phyloP scores from a whole-genome alignment of 23 tunicate genomes.

The Pegea sp. region DNA sequence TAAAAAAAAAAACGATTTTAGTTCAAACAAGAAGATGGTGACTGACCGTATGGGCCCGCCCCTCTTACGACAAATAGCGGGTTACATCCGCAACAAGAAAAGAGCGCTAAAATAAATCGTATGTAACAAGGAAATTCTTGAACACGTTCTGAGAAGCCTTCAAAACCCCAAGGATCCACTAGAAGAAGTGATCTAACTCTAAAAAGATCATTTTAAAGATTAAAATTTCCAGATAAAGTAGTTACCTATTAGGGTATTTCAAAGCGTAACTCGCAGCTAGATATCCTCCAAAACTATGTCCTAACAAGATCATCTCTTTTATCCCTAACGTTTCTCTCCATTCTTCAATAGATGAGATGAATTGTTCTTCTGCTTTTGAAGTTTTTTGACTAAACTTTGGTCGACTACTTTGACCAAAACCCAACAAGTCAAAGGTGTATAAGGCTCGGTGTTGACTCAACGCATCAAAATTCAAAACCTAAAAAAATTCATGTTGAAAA shows the following conservation, averaged over 20 bases:
- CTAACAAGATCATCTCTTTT: constrained; percentile 22
- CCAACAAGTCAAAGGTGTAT: constrained; percentile 23
- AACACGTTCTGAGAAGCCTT: not conserved
- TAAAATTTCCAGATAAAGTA: no score
- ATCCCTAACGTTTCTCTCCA: constrained; percentile 18
- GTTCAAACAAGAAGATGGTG: not conserved
- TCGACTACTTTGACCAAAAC: constrained; percentile 29
- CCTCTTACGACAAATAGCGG: constrained; percentile 12
- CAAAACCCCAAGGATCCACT: constrained; percentile 35
- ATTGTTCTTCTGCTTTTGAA: constrained; percentile 6
- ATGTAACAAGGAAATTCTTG: constrained; percentile 10
- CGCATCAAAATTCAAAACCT: constrained; percentile 26
- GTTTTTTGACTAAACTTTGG: constrained; percentile 17
- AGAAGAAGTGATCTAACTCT: constrained; percentile 14
- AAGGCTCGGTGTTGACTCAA: constrained; percentile 10
- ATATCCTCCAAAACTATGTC: constrained; percentile 49
- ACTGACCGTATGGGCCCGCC: constrained; percentile 14
- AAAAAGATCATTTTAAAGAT: not conserved
- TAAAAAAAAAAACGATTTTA: not conserved
- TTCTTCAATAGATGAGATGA: constrained; percentile 23
- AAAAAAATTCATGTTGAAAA: not conserved
- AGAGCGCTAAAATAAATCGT: not conserved
- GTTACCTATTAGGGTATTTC: constrained; percentile 16
- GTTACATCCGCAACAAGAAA: not conserved
- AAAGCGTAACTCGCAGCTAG: constrained; percentile 21